Evolutionary conservation across 1,140 invertebrate genomes (phyloP).

Genomic region (Apis cerana): DNA sequence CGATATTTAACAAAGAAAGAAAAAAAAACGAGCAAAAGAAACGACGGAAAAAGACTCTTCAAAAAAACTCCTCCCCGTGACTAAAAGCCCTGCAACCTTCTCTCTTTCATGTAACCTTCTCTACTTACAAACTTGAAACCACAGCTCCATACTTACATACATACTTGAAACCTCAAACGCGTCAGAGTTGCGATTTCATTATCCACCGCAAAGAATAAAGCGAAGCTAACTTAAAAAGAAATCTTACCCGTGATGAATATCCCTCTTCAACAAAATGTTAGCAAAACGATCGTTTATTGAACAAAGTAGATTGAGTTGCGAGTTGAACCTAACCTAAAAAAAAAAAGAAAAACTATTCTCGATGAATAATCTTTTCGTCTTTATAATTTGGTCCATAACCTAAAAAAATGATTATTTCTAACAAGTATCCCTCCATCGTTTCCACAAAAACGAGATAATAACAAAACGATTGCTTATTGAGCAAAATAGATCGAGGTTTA

Average conservation of each 20-base stretch:
- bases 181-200: slow-evolving; percentile 12
- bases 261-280: too few species aligned
- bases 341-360: not conserved
- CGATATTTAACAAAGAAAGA: not conserved
- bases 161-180: not conserved
- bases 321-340: too few species aligned
- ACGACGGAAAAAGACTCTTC: not conserved
- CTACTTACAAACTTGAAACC: not conserved
- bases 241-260: too few species aligned
- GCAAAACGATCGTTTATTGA: too few species aligned
- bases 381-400: too few species aligned
- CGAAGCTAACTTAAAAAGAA: not conserved
- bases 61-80: not conserved
- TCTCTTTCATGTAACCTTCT: not conserved
- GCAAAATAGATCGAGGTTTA: too few species aligned
- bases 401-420: too few species aligned
- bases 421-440: too few species aligned
- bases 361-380: not conserved
- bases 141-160: not conserved
- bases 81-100: not conserved
- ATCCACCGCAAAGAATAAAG: not conserved
- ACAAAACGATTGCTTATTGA: too few species aligned
- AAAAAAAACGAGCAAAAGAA: not conserved
- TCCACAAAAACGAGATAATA: too few species aligned
- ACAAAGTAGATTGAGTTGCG: too few species aligned